These are phyloP conservation scores for Crotophaga sulcirostris DNA, from an alignment of 2,113 vertebrate species.

Conservation along the genomic window DNA sequence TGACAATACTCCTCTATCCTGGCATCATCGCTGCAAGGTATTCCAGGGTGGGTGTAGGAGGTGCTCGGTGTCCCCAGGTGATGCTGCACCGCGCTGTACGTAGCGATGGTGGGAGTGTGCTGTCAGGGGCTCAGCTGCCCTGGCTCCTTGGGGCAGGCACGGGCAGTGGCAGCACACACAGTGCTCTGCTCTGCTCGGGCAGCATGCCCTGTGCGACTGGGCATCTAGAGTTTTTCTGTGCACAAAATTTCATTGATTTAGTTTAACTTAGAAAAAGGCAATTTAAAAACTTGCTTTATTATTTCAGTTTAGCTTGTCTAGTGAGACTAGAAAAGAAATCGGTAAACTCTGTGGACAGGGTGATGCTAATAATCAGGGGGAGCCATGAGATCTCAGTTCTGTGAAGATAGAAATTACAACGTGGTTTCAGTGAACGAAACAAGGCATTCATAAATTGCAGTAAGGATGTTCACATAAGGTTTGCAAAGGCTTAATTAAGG, in stretches of 20 bases:
- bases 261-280: not conserved
- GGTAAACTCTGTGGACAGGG: not conserved
- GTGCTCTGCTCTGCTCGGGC: not conserved
- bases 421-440: not conserved
- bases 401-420: not conserved
- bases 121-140: fast-evolving
- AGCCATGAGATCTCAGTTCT: not conserved
- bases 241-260: not conserved
- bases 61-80: not conserved
- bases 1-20: not conserved
- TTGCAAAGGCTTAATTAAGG: not conserved
- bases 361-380: not conserved
- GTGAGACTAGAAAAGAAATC: not conserved
- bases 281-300: too few relatives aligned
- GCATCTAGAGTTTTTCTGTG: not conserved
- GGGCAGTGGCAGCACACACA: fast-evolving
- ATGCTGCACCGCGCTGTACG: fast-evolving
- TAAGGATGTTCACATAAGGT: not conserved
- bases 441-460: not conserved
- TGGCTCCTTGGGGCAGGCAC: not conserved
- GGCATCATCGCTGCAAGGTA: fast-evolving
- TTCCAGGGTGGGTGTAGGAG: fast-evolving
- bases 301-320: not conserved
- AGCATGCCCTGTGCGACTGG: not conserved
- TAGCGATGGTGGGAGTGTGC: fast-evolving